Conservation (phyloP, 2,113 vertebrate species). For the Phalacrocorax aristotelis region DNA sequence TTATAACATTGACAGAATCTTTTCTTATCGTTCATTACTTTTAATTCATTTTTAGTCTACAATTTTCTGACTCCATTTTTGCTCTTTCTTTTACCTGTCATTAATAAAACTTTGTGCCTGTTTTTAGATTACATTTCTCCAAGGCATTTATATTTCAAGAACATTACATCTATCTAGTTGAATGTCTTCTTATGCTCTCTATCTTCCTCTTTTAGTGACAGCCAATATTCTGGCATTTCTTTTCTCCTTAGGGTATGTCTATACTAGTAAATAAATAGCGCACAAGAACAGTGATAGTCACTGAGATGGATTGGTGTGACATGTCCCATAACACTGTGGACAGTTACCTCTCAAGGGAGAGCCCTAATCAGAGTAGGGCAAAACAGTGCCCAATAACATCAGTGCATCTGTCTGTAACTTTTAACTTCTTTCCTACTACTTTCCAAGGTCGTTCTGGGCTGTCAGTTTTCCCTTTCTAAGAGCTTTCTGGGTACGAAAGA, state of each 20-base stretch:
- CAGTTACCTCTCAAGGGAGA: background rate
- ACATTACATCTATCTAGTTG: background rate
- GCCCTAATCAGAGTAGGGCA: background rate
- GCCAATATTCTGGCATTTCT: background rate
- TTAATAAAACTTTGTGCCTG: background rate
- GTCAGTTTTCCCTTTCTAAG: background rate
- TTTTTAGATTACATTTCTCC: background rate
- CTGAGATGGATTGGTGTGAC: background rate
- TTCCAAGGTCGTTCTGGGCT: background rate
- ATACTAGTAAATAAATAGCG: background rate
- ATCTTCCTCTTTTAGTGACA: background rate
- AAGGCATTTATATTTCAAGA: background rate
- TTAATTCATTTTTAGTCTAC: background rate
- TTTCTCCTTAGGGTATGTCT: background rate
- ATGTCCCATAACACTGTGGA: background rate
- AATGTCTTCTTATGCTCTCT: background rate
- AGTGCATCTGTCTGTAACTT: background rate
- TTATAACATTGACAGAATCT: background rate
- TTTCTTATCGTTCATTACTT: background rate
- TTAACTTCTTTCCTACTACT: background rate
- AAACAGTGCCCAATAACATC: background rate
- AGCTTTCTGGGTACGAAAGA: background rate
- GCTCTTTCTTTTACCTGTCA: background rate
- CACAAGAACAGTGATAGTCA: background rate
- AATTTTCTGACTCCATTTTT: background rate